These are phyloP conservation scores for Lagenorhynchus albirostris DNA, from an alignment of 2,113 vertebrate species.

Conservation along the genomic window DNA sequence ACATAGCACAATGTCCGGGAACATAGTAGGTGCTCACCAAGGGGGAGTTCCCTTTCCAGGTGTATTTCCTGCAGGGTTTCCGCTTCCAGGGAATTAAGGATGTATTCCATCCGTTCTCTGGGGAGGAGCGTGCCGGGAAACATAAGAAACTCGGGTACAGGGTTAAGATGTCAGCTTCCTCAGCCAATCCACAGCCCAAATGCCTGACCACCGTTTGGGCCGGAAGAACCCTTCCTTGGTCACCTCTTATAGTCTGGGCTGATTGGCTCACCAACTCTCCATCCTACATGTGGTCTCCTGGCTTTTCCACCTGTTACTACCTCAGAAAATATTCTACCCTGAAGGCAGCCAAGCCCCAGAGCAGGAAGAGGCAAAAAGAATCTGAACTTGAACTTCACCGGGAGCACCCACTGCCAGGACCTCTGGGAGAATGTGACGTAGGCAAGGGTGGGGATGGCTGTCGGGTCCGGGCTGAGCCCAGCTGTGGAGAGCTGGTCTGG, in stretches of 20 bases:
- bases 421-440: rapidly evolving
- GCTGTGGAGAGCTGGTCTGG: neutral
- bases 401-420: neutral
- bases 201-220: rapidly evolving
- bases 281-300: neutral
- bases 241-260: neutral
- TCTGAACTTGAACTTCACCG: neutral
- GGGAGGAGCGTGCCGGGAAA: neutral
- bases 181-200: neutral
- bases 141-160: rapidly evolving
- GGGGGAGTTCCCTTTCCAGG: neutral
- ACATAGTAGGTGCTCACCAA: neutral
- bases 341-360: neutral
- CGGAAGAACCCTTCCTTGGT: neutral
- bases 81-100: neutral
- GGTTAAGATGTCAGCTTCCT: neutral
- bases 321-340: neutral
- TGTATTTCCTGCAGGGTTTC: neutral
- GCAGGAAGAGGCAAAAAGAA: neutral
- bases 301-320: neutral
- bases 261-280: neutral
- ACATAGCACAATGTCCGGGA: neutral
- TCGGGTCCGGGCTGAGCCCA: neutral
- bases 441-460: neutral
- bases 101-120: rapidly evolving